Percentiles rank a stretch among this genome's conserved stretches.
These are phyloP conservation scores for Peromyscus polionotus DNA, from an alignment of 2,113 vertebrate species.

Conservation along the genomic window DNA sequence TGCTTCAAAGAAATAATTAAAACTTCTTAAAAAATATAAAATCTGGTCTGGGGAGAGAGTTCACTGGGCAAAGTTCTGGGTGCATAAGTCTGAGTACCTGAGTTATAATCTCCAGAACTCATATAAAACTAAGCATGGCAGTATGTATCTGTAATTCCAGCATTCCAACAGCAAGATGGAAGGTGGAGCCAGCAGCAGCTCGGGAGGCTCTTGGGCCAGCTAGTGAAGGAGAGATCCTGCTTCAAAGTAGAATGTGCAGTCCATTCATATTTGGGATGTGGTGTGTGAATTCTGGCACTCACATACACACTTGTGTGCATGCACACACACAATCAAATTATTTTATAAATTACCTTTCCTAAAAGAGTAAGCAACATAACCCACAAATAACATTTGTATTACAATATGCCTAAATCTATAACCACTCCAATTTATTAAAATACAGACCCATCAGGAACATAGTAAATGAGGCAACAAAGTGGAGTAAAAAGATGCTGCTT, in stretches of 20 bases:
- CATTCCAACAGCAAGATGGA: background rate
- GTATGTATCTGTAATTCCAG: background rate
- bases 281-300: too few species aligned
- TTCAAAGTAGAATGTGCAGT: background rate
- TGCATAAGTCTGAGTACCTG: background rate
- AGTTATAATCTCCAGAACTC: background rate
- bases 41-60: background rate
- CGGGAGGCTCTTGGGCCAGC: background rate
- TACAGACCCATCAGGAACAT: background rate
- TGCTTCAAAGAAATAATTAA: too few species aligned
- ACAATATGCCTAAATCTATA: background rate
- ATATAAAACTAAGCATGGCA: background rate
- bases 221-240: background rate
- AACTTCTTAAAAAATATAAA: background rate
- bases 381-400: conserved; percentile 6
- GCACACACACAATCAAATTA: too few species aligned
- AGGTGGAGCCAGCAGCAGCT: background rate
- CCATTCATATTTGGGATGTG: too few species aligned
- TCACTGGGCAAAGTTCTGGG: background rate
- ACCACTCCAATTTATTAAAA: background rate
- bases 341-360: background rate
- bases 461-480: background rate
- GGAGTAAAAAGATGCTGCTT: background rate
- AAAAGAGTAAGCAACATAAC: background rate
- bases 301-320: too few species aligned